phyloP scores from a whole-genome alignment of 1,140 invertebrate species.

The Lordiphosa collinella region DNA sequence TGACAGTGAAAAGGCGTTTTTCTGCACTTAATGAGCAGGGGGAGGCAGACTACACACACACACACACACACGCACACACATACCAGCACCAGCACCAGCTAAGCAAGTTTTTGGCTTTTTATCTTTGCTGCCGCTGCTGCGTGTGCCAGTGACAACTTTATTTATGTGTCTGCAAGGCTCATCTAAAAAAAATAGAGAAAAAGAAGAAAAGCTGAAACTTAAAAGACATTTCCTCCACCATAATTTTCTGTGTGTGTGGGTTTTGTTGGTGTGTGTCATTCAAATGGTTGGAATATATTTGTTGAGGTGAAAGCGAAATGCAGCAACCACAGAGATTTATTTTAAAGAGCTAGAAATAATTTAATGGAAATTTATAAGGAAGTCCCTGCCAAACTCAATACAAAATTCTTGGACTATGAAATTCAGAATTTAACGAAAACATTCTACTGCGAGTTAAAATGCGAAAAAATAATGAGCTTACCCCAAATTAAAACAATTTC shows the following conservation, averaged over 20 bases:
- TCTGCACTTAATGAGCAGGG: slow-evolving; percentile 18
- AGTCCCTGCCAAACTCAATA: too few species aligned
- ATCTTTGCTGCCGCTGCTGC: slow-evolving; percentile 1
- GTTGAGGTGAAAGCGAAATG: slow-evolving; percentile 26
- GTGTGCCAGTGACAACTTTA: slow-evolving; percentile 53
- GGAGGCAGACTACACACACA: slow-evolving; percentile 1
- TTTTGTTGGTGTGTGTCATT: slow-evolving; percentile 43
- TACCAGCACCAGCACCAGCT: slow-evolving; percentile 5
- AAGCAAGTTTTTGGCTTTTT: slow-evolving; percentile 39
- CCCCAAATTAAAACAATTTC: too few species aligned
- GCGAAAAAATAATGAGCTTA: too few species aligned
- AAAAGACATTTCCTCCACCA: slow-evolving; percentile 53
- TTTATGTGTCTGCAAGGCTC: slow-evolving; percentile 70
- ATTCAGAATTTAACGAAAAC: too few species aligned
- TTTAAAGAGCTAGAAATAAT: too few species aligned
- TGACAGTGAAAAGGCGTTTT: slow-evolving; percentile 22
- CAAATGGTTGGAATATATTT: slow-evolving; percentile 37
- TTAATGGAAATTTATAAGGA: too few species aligned
- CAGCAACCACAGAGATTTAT: too few species aligned
- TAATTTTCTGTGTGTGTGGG: slow-evolving; percentile 33
- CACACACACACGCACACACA: slow-evolving; percentile 9
- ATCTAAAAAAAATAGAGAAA: slow-evolving; percentile 23
- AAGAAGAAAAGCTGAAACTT: slow-evolving; percentile 45
- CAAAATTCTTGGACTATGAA: too few species aligned
- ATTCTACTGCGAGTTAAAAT: too few species aligned